Percentiles rank a stretch among this genome's conserved stretches.
These are phyloP conservation scores for Parnassius smintheus DNA, from an alignment of 2,888 invertebrate species.

Conservation along the genomic window DNA sequence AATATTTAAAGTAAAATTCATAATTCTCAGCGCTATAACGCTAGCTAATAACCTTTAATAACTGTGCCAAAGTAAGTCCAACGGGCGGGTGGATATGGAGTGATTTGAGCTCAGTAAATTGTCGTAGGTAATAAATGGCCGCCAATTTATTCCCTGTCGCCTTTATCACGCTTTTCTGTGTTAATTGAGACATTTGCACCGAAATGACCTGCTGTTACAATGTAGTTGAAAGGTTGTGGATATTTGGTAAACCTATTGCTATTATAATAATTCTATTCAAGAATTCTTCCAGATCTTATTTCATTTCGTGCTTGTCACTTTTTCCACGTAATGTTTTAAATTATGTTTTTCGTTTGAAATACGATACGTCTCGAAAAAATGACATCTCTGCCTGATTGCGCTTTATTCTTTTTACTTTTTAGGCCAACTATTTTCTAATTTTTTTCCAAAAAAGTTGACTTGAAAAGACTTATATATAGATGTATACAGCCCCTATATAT, in stretches of 20 bases:
- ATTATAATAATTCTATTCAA: neutral
- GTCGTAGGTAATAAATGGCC: conserved; percentile 57
- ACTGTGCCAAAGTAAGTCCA: conserved; percentile 28
- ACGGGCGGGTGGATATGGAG: conserved; percentile 36
- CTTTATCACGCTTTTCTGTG: conserved; percentile 60
- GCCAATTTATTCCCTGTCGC: conserved; percentile 62
- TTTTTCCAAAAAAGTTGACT: no score
- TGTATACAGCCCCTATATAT: no score
- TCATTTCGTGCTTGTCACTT: no score
- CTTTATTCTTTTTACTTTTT: no score
- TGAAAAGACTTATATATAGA: no score
- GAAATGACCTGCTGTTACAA: conserved; percentile 49
- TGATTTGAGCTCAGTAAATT: conserved; percentile 50
- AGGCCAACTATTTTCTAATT: no score
- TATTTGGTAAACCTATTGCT: neutral
- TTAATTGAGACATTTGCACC: conserved; percentile 72
- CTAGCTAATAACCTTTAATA: conserved; percentile 36
- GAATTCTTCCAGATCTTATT: no score
- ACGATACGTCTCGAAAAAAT: no score
- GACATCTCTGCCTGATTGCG: no score
- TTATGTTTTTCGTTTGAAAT: no score
- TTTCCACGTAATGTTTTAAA: no score
- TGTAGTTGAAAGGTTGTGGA: conserved; percentile 32
- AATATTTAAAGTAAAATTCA: neutral
- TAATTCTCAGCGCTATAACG: conserved; percentile 24